Evolutionary conservation across 2,113 vertebrate species (phyloP), one percentile per base, ranked within the genome.

Genomic region (Oncorhynchus masou): DNA sequence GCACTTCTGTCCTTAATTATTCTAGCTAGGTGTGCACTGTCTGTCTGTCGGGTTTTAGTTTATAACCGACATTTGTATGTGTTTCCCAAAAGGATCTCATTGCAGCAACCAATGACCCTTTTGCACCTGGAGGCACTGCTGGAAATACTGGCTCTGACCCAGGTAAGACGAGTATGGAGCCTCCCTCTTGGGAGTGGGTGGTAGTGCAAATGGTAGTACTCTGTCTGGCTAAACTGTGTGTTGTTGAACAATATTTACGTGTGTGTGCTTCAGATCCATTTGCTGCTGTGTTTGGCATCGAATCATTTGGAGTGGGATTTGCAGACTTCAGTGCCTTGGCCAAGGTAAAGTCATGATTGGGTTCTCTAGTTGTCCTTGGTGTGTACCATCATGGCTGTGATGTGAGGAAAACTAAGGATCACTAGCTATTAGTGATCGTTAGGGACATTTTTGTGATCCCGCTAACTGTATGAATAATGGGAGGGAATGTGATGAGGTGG

Each of bases 71-170:
- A 11, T 45, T 45, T 69, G 20, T 88, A 83, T 88, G 60, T 74
- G 88, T 81, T 85, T 79, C 88, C 85, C 74, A 98, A 97, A 93
- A 93, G 84, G 96, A 96, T 81, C 78, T 83, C 62, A 22, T 89
- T 5, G 79, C 95, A 89, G 85, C 81, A 68, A 81, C 91, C 85
- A 97, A 98, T 78, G 98, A 99, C 82, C 98, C 98, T 2, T 99
- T 99, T 85, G 98, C 97, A 88, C 98, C 98, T 65, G 97, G 97
- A 83, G 97, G 97, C 77, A 98, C 95, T 6, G 86, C 94, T 81
- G 94, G 96, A 59, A 94, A 88, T 51, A 67, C 94, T 79, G 92
- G 91, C 74, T 94, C 90, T 75, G 96, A 98, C 83, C 90, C 90
- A 90, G 97, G 97, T 98, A 94, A 91, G 86, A 71, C 72, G 62